Base-by-base conservation (phyloP, 2,113 vertebrate species). In the Sorex fumeus region DNA sequence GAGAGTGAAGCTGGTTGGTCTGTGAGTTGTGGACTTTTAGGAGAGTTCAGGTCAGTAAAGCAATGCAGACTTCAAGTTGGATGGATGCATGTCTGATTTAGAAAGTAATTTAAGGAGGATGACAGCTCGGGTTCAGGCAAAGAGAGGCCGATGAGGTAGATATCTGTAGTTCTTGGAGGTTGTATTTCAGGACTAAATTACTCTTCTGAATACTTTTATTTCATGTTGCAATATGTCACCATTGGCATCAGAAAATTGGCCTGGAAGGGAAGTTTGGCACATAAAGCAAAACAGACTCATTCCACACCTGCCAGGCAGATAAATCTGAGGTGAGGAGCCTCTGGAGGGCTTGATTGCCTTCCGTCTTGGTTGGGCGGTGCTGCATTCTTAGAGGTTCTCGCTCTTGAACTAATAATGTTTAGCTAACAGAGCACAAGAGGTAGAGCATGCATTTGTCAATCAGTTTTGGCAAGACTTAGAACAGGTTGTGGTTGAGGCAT, bases 31-130 rank as follows among this genome's bases (percentile, higher is more conserved):
- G 75, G 45, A 11, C 93, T 84, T 69, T 84, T 93, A 89, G 86
- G 83, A 92, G 67, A 40, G 40, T 32, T 92, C n/a, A 4, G 88
- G 92, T 92, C n/a, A 4, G 88, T 91, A 64, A 94, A 89, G 89
- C 34, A 47, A 91, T 72, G 75, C 62, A 94, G 95, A 89, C 91
- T 95, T 96, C 64, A 80, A 95, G 84, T 76, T 93, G 92, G 94
- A 91, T 75, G 93, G 95, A 93, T 96, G 86, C 13, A 32, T 57
- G 83, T 94, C 28, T 93, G 92, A 93, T 57, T 70, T 96, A 95
- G 93, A 77, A 91, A 91, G 80, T 78, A 84, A 62, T 11, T 96
- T 84, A 71, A 93, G 9, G 25, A 80, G 69, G 76, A 34, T 36
- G 80, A 83, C 93, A 88, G 76, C 83, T 79, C 36, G 88, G 88